Percentiles rank a stretch among this genome's conserved stretches.
phyloP scores from a whole-genome alignment of 35 echinoderm and acorn worm genomes.

The Hemicentrotus pulcherrimus region DNA sequence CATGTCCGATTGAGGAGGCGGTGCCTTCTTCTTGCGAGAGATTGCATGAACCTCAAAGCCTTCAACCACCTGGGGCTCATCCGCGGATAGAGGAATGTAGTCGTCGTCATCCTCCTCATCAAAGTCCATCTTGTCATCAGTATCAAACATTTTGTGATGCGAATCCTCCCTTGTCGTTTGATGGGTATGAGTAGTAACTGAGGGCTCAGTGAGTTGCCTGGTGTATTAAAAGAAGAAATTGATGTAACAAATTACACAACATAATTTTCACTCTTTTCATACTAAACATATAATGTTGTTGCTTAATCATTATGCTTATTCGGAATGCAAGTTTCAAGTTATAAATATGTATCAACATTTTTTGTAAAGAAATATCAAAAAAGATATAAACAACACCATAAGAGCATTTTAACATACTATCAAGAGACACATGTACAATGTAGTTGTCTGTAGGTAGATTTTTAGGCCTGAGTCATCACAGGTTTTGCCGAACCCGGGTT shows the following conservation, averaged over 20 bases:
- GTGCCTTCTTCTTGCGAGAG: not conserved
- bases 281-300: too few species aligned
- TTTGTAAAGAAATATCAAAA: too few species aligned
- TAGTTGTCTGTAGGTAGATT: too few species aligned
- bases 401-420: too few species aligned
- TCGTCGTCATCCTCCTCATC: not conserved
- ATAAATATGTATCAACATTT: too few species aligned
- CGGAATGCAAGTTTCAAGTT: too few species aligned
- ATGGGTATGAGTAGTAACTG: not conserved
- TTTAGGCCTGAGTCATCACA: too few species aligned
- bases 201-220: not conserved
- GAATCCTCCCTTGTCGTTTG: not conserved
- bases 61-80: not conserved
- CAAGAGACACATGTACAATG: too few species aligned
- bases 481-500: too few species aligned
- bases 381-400: too few species aligned
- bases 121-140: not conserved
- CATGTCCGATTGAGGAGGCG: conserved; percentile 10
- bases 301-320: too few species aligned
- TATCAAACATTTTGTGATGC: conserved; percentile 19
- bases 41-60: conserved; percentile 22
- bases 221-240: not conserved
- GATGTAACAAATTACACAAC: not conserved
- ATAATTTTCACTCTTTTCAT: not conserved
- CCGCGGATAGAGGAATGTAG: conserved; percentile 1